A percentile compares a stretch with the other conserved stretches of the same genome.
phyloP scores from a whole-genome alignment of 2,888 invertebrate genomes.

The Strigamia transsilvanica region DNA sequence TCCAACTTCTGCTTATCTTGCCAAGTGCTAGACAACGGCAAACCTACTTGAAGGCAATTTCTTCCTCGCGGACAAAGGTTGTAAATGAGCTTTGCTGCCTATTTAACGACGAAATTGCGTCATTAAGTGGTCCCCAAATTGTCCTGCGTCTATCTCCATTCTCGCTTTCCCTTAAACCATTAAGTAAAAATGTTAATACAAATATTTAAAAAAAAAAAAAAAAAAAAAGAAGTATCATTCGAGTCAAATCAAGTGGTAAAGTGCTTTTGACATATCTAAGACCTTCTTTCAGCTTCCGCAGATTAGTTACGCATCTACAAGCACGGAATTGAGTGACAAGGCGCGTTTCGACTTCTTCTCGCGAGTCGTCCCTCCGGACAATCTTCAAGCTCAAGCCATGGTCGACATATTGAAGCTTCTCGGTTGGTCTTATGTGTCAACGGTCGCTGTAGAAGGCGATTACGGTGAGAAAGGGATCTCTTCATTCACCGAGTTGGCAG shows the following conservation, averaged over 20 bases:
- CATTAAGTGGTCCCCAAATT: background rate
- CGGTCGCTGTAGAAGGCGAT: conserved; percentile 78
- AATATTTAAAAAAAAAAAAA: background rate
- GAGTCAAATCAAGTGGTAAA: conserved; percentile 9
- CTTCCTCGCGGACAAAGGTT: background rate
- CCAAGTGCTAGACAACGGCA: background rate
- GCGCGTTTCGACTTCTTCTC: conserved; percentile 75
- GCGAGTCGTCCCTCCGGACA: conserved; percentile 76
- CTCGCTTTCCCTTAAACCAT: background rate
- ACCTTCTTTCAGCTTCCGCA: conserved; percentile 71
- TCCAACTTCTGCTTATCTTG: conserved; percentile 2
- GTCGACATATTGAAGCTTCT: conserved; percentile 73
- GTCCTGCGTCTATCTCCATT: background rate
- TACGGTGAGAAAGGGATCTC: conserved; percentile 79
- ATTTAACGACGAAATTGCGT: background rate
- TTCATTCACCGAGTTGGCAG: conserved; percentile 76
- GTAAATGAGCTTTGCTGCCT: background rate
- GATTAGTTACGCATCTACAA: conserved; percentile 77
- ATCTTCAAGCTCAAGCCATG: conserved; percentile 75
- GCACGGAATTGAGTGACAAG: conserved; percentile 75
- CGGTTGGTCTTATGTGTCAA: conserved; percentile 80
- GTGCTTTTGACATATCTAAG: background rate
- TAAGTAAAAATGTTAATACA: background rate
- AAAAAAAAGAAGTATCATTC: background rate
- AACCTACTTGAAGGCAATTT: background rate